phyloP scores from a whole-genome alignment of 1,140 invertebrate genomes.

The Schlechtendalia chinensis region DNA sequence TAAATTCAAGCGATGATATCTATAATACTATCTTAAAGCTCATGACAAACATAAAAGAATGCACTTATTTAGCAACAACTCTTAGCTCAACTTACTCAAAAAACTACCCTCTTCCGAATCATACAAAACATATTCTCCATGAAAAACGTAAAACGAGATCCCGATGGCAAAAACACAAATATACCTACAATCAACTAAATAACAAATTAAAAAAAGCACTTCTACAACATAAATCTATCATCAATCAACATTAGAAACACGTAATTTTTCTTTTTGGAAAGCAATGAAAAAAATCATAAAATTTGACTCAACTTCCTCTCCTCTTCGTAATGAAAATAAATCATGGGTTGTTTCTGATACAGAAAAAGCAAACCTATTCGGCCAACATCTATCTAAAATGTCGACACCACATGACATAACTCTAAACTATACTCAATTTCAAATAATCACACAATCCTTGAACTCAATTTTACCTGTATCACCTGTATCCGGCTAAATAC shows the following conservation, averaged over 20 bases:
- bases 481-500: conserved; percentile 14
- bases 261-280: neutral
- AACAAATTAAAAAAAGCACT: conserved; percentile 12
- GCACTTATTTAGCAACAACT: neutral
- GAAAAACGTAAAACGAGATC: too few species aligned
- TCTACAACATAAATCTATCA: neutral
- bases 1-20: neutral
- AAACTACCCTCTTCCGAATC: too few species aligned
- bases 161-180: conserved; percentile 13
- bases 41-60: neutral
- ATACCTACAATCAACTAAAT: conserved; percentile 4
- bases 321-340: neutral
- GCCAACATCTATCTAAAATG: conserved; percentile 1
- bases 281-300: neutral
- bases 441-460: neutral
- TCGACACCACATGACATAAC: conserved; percentile 5
- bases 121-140: too few species aligned
- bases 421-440: neutral
- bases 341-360: conserved; percentile 19
- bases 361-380: conserved; percentile 10
- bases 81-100: too few species aligned
- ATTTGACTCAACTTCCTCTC: neutral
- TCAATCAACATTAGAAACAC: neutral
- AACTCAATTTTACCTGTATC: neutral
- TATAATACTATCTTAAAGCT: neutral